Base-by-base conservation (phyloP, 2,797 vertebrate species). In the Pitangus sulphuratus region DNA sequence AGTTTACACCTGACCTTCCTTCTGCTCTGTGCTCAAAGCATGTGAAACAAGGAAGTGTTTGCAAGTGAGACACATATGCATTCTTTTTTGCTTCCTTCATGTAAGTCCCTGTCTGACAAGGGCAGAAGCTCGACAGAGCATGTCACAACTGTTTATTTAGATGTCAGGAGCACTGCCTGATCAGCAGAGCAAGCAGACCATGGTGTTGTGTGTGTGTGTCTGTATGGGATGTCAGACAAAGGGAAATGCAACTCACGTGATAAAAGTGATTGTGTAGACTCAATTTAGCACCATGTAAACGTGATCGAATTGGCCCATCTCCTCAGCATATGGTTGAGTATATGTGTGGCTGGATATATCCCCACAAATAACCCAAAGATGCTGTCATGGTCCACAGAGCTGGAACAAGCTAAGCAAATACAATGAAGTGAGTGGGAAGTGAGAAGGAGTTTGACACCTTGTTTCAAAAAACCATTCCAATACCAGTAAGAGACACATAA, bases 191-290 rank as follows among this genome's bases (percentile, higher is more conserved):
- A 33, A 60, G 37, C 30, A 84, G 42, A 61, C 8, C 16, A 2
- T 13, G 19, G 13, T 28, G 25, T 3, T 66, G 6, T 33, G 11
- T 15, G 1, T 26, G 30, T 17, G 22, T 2, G 0, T 40, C 39
- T 77, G 6, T 17, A 42, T 33, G 16, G 28, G 31, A 30, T 0
- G 1, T 39, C 44, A 62, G 35, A 66, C 28, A 70, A 92, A 87
- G 14, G 11, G 30, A 85, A 7, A 33, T 21, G 19, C 25, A 77
- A 21, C 17, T 47, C 4, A 0, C 1, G 1, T 57, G 25, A 28
- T 58, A 51, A 56, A 70, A 82, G 40, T n/a, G 33, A 25, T 84
- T 45, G 61, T 44, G 40, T 61, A 82, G n/a, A 56, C 72, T 71
- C 0, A 2, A n/a, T 79, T 82, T 82, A 91, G 10, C 39, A 47